Evolutionary conservation across 1,140 invertebrate species (phyloP).

Genomic region (Pseudomyrmex pallidus): DNA sequence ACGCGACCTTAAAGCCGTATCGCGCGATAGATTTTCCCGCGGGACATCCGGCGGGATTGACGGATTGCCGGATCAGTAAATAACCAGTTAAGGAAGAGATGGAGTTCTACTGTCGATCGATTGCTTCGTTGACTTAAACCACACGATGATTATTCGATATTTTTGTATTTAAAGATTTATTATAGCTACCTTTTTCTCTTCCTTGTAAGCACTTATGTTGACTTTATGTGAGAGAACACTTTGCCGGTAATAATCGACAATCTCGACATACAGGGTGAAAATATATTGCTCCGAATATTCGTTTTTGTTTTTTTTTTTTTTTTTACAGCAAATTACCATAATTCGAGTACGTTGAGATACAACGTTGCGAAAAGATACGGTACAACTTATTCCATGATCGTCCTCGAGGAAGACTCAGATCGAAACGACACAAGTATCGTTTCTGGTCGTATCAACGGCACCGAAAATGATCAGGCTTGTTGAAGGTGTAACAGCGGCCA

Average conservation of each 20-base stretch:
- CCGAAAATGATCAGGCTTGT: slow-evolving; percentile 25
- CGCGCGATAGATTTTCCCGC: slow-evolving; percentile 61
- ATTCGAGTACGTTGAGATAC: slow-evolving; percentile 30
- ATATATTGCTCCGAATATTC: slow-evolving; percentile 30
- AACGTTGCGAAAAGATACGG: slow-evolving; percentile 16
- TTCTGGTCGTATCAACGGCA: slow-evolving; percentile 36
- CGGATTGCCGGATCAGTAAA: background rate
- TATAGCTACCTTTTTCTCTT: background rate
- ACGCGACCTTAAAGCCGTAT: slow-evolving; percentile 66
- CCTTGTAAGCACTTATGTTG: slow-evolving; percentile 3
- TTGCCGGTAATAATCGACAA: slow-evolving; percentile 32
- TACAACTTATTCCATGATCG: slow-evolving; percentile 33
- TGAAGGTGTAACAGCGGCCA: slow-evolving; percentile 35
- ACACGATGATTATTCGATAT: background rate
- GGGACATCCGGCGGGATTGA: slow-evolving; percentile 15
- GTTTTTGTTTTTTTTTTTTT: slow-evolving; percentile 15
- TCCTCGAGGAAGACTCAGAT: slow-evolving; percentile 9
- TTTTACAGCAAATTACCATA: slow-evolving; percentile 50
- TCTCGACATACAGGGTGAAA: slow-evolving; percentile 15
- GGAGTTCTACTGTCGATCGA: background rate
- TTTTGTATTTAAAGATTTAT: background rate
- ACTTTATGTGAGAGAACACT: background rate
- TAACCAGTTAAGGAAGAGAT: slow-evolving; percentile 17
- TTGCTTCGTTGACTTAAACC: slow-evolving; percentile 12
- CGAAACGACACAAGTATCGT: slow-evolving; percentile 19